phyloP scores from a whole-genome alignment of 2,113 vertebrate genomes.

The Petaurus breviceps region DNA sequence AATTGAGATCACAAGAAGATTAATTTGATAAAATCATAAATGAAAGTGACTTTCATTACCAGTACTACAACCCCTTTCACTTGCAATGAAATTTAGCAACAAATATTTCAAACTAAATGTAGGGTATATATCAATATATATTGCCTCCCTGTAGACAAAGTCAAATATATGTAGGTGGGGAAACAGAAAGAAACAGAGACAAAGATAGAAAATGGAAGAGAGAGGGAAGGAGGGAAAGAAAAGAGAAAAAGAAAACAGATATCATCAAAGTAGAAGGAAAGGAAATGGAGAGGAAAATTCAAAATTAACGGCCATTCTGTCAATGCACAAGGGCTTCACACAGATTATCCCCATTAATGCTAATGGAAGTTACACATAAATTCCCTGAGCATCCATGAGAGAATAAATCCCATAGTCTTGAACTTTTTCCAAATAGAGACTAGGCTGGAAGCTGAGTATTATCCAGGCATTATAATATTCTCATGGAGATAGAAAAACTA shows the following conservation, averaged over 20 bases:
- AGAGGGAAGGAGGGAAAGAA: background rate
- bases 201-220: background rate
- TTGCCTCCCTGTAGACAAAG: conserved; percentile 35
- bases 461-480: conserved; percentile 31
- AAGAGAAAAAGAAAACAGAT: background rate
- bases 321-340: conserved; percentile 23
- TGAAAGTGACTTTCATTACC: conserved; percentile 59
- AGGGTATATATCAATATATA: background rate
- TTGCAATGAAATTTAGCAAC: conserved; percentile 27
- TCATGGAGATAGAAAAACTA: conserved; percentile 39
- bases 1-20: conserved; percentile 65
- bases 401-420: conserved; percentile 60
- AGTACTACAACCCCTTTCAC: conserved; percentile 38
- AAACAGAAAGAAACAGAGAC: background rate
- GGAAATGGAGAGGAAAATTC: conserved; percentile 36
- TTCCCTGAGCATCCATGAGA: conserved; percentile 35
- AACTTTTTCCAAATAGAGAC: conserved; percentile 64
- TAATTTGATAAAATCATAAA: conserved; percentile 71
- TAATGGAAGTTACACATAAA: conserved; percentile 55
- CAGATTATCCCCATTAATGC: conserved; percentile 48
- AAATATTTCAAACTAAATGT: conserved; percentile 51
- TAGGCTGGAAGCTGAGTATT: conserved; percentile 37
- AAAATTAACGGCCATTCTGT: conserved; percentile 42
- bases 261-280: background rate
- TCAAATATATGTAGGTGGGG: background rate